Evolutionary conservation across 2,888 invertebrate genomes (phyloP).

Genomic region (Malthinus flaveolus): DNA sequence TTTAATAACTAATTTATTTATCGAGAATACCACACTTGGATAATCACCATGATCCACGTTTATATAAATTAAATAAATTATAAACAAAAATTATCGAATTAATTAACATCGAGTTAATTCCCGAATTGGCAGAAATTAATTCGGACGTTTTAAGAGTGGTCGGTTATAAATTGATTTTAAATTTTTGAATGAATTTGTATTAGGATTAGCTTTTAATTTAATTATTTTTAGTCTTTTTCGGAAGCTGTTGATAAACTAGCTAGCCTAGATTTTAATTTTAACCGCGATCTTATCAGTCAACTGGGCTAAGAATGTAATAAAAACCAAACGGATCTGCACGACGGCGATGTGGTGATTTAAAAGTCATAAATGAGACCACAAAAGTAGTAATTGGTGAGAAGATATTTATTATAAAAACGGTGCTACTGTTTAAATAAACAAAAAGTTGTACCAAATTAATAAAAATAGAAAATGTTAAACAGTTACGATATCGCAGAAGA

Average conservation of each 20-base stretch:
- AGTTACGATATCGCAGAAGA: neutral
- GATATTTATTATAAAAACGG: constrained; percentile 15
- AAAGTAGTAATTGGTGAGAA: constrained; percentile 10
- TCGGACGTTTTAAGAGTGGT: no score
- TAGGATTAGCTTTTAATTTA: neutral
- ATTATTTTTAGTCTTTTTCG: neutral
- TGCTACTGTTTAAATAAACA: constrained; percentile 11
- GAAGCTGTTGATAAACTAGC: constrained; percentile 1
- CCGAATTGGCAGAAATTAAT: no score
- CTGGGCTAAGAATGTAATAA: constrained; percentile 14
- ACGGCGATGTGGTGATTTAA: neutral
- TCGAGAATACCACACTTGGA: no score
- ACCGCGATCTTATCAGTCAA: constrained; percentile 14
- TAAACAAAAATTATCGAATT: no score
- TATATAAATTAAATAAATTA: no score
- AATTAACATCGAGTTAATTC: no score
- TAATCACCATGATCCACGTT: no score
- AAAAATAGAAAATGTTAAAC: constrained; percentile 2
- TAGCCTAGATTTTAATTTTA: constrained; percentile 8
- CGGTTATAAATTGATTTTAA: no score
- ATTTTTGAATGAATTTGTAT: no score
- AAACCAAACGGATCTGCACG: constrained; percentile 13
- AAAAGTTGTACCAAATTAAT: constrained; percentile 15
- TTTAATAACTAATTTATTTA: no score
- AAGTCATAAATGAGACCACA: constrained; percentile 10